A percentile compares a stretch with the other conserved stretches of the same genome.
These are phyloP conservation scores for Stegostoma tigrinum DNA, from an alignment of 2,113 vertebrate genomes.

Conservation along the genomic window DNA sequence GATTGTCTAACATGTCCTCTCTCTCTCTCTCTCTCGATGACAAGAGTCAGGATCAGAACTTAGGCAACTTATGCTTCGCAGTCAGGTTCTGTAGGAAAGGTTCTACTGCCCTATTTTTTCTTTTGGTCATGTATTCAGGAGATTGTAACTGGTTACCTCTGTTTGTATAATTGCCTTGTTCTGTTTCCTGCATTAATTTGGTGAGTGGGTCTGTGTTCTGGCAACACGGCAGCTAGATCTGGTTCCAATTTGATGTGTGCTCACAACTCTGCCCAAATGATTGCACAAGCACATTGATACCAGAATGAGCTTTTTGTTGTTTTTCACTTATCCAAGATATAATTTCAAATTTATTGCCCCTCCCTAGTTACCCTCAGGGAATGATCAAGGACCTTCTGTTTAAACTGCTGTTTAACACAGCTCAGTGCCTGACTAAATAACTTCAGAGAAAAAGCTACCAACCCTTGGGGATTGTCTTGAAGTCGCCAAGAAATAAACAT, in stretches of 20 bases:
- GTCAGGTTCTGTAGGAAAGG: not conserved
- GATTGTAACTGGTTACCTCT: not conserved
- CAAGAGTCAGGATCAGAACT: not conserved
- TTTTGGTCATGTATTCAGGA: not conserved
- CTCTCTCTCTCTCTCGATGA: not conserved
- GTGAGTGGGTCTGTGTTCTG: not conserved
- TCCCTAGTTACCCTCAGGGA: not conserved
- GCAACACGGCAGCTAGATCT: not conserved
- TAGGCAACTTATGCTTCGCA: not conserved
- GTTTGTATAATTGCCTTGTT: not conserved
- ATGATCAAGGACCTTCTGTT: not conserved
- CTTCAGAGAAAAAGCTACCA: not conserved
- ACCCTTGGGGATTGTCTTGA: not conserved
- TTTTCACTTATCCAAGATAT: not conserved
- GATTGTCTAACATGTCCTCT: not conserved
- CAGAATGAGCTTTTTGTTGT: not conserved
- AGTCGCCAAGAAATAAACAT: not conserved
- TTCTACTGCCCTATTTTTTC: no score
- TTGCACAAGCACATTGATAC: not conserved
- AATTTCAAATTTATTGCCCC: not conserved
- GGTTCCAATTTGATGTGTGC: not conserved
- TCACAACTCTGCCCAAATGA: not conserved
- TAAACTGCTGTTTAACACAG: not conserved
- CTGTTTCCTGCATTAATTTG: not conserved
- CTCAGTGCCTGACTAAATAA: not conserved